phyloP scores from a whole-genome alignment of 2,797 vertebrate genomes.

The Bufotes viridis region DNA sequence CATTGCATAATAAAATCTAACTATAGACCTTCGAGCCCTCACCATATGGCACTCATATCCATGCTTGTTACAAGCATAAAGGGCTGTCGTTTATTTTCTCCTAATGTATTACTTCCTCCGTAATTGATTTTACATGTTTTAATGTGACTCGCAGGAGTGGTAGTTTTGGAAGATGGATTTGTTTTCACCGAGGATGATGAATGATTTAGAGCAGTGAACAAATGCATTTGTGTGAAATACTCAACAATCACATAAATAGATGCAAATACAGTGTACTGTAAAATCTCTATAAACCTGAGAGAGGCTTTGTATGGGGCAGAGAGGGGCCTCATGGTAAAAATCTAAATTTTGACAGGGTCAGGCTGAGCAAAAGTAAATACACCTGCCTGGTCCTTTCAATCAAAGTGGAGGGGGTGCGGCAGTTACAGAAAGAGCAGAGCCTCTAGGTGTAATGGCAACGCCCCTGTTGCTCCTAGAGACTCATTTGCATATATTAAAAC shows the following conservation, averaged over 20 bases:
- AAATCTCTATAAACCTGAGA: not conserved
- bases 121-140: slow-evolving; percentile 43
- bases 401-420: no score
- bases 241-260: not conserved
- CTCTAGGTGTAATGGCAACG: no score
- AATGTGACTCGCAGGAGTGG: slow-evolving; percentile 2
- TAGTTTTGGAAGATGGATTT: slow-evolving; percentile 3
- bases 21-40: not conserved
- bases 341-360: no score
- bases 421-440: no score
- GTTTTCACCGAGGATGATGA: slow-evolving; percentile 17
- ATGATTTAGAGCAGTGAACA: slow-evolving; percentile 2
- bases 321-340: no score
- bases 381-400: no score
- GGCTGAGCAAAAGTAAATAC: no score
- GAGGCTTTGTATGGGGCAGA: no score
- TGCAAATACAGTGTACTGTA: not conserved
- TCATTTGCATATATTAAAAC: no score
- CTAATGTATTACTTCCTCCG: not conserved
- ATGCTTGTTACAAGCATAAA: not conserved
- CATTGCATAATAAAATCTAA: not conserved
- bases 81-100: not conserved
- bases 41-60: not conserved
- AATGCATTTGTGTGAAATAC: not conserved
- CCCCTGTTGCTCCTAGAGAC: no score